Evolutionary conservation across 2,888 invertebrate species (phyloP).

Genomic region (Sinotaia quadrata): DNA sequence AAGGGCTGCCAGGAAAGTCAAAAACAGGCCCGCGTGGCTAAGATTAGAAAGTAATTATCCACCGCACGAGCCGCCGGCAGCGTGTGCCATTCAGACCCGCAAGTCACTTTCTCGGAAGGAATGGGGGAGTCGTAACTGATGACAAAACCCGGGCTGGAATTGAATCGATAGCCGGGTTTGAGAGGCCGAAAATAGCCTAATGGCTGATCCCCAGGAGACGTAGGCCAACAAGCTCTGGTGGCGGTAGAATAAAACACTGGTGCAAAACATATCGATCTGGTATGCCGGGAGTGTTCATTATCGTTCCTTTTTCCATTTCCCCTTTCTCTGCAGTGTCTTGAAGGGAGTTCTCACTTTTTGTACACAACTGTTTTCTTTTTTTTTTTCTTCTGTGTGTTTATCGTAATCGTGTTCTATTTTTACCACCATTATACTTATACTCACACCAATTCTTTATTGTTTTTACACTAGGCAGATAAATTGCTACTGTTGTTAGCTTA

Average conservation of each 20-base stretch:
- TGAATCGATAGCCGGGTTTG: constrained; percentile 12
- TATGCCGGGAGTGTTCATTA: not conserved
- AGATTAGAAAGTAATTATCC: constrained; percentile 24
- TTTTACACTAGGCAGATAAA: too few species aligned
- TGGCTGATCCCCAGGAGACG: not conserved
- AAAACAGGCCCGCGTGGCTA: constrained; percentile 18
- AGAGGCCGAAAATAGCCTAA: constrained; percentile 5
- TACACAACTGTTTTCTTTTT: too few species aligned
- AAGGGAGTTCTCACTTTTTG: not conserved
- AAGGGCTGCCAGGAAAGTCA: constrained; percentile 20
- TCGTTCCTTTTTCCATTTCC: not conserved
- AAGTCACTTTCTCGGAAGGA: constrained; percentile 6
- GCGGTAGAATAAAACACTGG: not conserved
- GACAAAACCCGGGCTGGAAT: not conserved
- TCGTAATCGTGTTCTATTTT: too few species aligned
- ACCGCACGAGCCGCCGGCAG: not conserved
- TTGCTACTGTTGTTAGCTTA: too few species aligned
- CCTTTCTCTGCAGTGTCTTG: not conserved
- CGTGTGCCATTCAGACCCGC: not conserved
- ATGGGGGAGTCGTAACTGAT: not conserved
- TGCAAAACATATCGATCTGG: not conserved
- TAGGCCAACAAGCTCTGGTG: not conserved
- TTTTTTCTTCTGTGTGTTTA: too few species aligned
- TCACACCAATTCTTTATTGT: too few species aligned
- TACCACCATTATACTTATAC: too few species aligned